Evolutionary conservation across 2,888 invertebrate species (phyloP).

Genomic region (Drosophila histrio): DNA sequence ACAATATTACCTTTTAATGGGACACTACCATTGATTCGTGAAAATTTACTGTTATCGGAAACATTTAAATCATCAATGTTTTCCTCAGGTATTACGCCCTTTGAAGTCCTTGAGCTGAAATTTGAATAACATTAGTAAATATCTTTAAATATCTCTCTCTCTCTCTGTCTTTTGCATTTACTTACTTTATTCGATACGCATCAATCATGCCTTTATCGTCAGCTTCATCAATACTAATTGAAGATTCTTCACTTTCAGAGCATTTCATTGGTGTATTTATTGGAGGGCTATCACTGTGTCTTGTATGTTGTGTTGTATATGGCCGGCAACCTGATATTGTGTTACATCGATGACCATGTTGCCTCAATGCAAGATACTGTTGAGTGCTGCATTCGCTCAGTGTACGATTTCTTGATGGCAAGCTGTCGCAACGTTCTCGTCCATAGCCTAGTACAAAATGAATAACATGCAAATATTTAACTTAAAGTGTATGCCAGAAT

Average conservation of each 20-base stretch:
- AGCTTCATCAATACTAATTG: slow-evolving; percentile 88
- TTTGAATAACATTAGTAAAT: no score
- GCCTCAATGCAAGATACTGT: slow-evolving; percentile 78
- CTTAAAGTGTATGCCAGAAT: not conserved
- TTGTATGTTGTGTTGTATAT: slow-evolving; percentile 81
- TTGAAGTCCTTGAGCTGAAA: slow-evolving; percentile 72
- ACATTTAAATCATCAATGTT: slow-evolving; percentile 85
- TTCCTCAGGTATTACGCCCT: slow-evolving; percentile 87
- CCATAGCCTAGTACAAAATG: slow-evolving; percentile 46
- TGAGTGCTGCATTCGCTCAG: slow-evolving; percentile 86
- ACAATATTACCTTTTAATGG: slow-evolving; percentile 39
- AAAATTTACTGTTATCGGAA: slow-evolving; percentile 52
- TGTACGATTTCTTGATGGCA: slow-evolving; percentile 89
- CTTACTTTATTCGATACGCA: slow-evolving; percentile 79
- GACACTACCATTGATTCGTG: slow-evolving; percentile 41
- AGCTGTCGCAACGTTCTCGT: slow-evolving; percentile 91
- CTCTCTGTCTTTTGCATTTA: no score
- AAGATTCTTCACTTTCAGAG: slow-evolving; percentile 89
- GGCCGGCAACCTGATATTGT: slow-evolving; percentile 84
- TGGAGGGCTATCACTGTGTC: slow-evolving; percentile 84
- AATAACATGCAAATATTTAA: not conserved
- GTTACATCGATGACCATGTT: slow-evolving; percentile 84
- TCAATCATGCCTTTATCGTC: slow-evolving; percentile 85
- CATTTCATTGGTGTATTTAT: slow-evolving; percentile 86
- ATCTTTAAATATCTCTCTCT: no score